A percentile compares a stretch with the other conserved stretches of the same genome.
Evolutionary conservation across 2,797 vertebrate species (phyloP).

Genomic region (Ctenosaura bakeri): DNA sequence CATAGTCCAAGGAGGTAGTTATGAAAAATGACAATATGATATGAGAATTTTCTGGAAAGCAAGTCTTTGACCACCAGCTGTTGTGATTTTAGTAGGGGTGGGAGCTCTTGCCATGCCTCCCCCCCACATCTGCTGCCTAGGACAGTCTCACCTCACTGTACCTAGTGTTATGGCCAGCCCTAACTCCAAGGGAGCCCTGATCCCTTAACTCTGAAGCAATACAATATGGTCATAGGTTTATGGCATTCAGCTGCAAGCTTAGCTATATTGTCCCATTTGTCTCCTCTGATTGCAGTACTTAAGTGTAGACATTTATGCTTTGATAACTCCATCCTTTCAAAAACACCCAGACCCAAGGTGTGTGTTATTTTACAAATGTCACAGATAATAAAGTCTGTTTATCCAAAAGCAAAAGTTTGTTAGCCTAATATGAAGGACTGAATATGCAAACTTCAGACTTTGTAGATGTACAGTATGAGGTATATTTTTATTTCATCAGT

Average conservation of each 20-base stretch:
- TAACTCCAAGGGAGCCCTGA: not conserved
- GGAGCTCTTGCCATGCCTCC: too few species aligned
- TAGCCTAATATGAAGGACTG: constrained; percentile 34
- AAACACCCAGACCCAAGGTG: constrained; percentile 21
- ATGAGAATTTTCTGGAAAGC: too few species aligned
- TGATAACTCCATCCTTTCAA: constrained; percentile 11
- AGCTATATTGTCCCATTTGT: not conserved
- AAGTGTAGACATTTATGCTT: constrained; percentile 16
- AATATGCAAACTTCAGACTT: constrained; percentile 34
- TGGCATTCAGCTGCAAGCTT: not conserved
- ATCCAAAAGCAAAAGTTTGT: constrained; percentile 24
- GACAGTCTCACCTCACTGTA: not conserved
- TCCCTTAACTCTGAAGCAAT: not conserved
- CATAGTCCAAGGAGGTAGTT: too few species aligned
- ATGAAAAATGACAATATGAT: too few species aligned
- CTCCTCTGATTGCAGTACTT: constrained; percentile 1
- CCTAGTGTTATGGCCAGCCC: not conserved
- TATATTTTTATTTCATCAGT: constrained; percentile 34
- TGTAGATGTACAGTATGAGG: constrained; percentile 14
- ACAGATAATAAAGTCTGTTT: constrained; percentile 38
- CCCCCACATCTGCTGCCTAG: too few species aligned
- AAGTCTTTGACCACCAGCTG: too few species aligned
- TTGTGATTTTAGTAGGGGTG: too few species aligned
- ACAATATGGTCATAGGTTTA: not conserved
- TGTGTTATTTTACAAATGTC: constrained; percentile 33